Evolutionary conservation across 2,113 vertebrate species (phyloP).

Genomic region (Pituophis catenifer): DNA sequence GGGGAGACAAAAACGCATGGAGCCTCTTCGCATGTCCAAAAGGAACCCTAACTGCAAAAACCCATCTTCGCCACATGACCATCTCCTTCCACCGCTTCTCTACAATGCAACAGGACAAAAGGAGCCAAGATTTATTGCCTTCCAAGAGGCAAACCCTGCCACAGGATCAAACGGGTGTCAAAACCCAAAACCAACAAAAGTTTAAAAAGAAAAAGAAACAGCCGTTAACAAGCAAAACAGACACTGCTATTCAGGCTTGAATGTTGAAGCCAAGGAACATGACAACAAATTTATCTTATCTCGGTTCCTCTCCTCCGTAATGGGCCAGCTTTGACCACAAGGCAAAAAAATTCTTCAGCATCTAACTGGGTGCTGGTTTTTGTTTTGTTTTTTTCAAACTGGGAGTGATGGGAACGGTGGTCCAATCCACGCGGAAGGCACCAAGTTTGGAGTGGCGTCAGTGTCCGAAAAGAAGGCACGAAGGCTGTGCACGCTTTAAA

Average conservation of each 20-base stretch:
- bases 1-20: slow-evolving; percentile 27
- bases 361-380: background rate
- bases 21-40: slow-evolving; percentile 25
- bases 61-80: slow-evolving; percentile 6
- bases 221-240: fast-evolving
- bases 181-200: background rate
- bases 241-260: background rate
- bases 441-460: background rate
- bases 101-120: background rate
- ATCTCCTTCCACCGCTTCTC: background rate
- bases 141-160: slow-evolving; percentile 18
- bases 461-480: background rate
- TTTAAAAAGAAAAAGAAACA: background rate
- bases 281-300: background rate
- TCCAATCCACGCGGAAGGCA: background rate
- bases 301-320: background rate
- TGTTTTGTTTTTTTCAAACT: background rate
- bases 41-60: background rate
- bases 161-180: background rate
- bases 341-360: background rate
- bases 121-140: background rate
- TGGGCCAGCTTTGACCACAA: background rate
- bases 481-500: background rate
- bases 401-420: background rate
- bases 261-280: background rate